phyloP scores from a whole-genome alignment of 1,140 invertebrate species.

The Pinna nobilis region DNA sequence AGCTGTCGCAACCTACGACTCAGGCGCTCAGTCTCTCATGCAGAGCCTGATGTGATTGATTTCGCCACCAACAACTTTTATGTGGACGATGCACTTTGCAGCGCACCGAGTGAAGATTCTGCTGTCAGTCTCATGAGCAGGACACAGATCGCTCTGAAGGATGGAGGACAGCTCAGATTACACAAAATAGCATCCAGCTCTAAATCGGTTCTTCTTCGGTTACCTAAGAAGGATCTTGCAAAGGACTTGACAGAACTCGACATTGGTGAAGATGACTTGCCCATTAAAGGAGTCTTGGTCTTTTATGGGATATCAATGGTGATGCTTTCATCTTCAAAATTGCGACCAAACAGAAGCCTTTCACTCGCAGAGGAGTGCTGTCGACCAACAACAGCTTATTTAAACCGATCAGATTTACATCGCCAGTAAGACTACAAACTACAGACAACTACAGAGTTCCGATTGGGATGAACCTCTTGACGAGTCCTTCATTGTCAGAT shows the following conservation, averaged over 20 bases:
- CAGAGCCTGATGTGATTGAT: constrained; percentile 18
- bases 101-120: constrained; percentile 2
- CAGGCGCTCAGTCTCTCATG: neutral
- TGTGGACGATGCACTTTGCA: constrained; percentile 31
- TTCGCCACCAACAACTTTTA: constrained; percentile 38
- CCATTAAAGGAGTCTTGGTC: constrained; percentile 31
- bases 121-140: constrained; percentile 7
- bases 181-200: constrained; percentile 33
- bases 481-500: constrained; percentile 1
- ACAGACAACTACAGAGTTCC: constrained; percentile 31
- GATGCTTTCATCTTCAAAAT: constrained; percentile 30
- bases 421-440: constrained; percentile 38
- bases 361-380: constrained; percentile 44
- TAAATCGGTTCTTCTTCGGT: constrained; percentile 3
- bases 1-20: constrained; percentile 27
- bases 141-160: neutral
- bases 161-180: constrained; percentile 10
- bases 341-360: constrained; percentile 5
- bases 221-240: constrained; percentile 10
- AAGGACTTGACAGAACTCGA: constrained; percentile 26
- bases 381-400: constrained; percentile 43
- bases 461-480: constrained; percentile 49
- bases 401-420: constrained; percentile 49
- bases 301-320: constrained; percentile 21
- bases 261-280: constrained; percentile 9